Percentiles rank a stretch among this genome's conserved stretches.
phyloP scores from a whole-genome alignment of 2,113 vertebrate genomes.

The Triplophysa siluroides region DNA sequence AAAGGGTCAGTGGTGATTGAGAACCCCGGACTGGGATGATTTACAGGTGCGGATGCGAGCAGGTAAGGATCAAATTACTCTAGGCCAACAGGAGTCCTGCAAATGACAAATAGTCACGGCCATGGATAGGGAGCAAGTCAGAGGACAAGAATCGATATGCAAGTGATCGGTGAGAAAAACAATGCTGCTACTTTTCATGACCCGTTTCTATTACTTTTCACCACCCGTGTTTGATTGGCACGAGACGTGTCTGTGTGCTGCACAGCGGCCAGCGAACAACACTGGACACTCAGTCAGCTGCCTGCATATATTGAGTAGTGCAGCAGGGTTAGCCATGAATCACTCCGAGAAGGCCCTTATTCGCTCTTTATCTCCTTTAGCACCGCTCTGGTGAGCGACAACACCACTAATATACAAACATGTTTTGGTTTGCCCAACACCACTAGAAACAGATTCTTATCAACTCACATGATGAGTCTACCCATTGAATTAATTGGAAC shows the following conservation, averaged over 20 bases:
- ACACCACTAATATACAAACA: not conserved
- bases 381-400: not conserved
- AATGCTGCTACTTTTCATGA: constrained; percentile 7
- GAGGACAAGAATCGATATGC: constrained; percentile 21
- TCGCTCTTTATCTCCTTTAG: constrained; percentile 7
- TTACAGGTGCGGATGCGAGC: not conserved
- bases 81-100: not conserved
- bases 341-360: constrained; percentile 1
- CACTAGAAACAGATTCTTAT: not conserved
- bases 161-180: constrained; percentile 27
- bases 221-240: constrained; percentile 18
- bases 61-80: not conserved
- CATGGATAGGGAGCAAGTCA: not conserved
- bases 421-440: not conserved
- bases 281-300: constrained; percentile 25
- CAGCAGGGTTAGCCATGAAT: constrained; percentile 26
- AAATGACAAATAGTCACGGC: not conserved
- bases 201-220: constrained; percentile 3
- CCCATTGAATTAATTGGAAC: not conserved
- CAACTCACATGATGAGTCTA: not conserved
- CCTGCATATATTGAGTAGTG: constrained; percentile 22
- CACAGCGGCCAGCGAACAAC: not conserved
- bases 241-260: not conserved
- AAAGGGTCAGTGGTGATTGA: too few species aligned
- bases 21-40: not conserved